Conservation (phyloP, 2,113 vertebrate species). For the Copsychus sechellarum region DNA sequence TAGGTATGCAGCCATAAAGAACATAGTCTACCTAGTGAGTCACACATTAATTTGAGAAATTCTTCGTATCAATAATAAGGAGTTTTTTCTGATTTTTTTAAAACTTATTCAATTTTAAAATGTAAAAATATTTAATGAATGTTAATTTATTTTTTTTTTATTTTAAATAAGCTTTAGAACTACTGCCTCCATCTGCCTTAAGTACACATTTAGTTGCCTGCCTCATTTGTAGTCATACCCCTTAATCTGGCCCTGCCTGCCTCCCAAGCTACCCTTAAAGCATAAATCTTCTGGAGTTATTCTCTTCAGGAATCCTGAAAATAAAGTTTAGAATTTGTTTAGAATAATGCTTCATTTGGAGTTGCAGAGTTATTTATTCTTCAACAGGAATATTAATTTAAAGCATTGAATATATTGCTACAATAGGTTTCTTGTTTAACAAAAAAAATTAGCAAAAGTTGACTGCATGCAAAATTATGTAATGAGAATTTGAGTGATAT, state of each 20-base stretch:
- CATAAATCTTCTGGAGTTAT: neutral
- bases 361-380: neutral
- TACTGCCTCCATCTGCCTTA: neutral
- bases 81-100: neutral
- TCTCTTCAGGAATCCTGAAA: neutral
- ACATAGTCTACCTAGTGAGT: neutral
- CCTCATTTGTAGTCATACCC: neutral
- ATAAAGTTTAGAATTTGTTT: neutral
- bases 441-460: neutral
- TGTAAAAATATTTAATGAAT: neutral
- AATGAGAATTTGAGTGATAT: fast-evolving
- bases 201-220: neutral
- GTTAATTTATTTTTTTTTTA: neutral
- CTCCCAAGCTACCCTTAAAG: neutral
- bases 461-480: neutral
- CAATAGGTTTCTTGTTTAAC: neutral
- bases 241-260: neutral
- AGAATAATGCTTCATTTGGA: neutral
- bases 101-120: neutral
- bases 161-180: neutral
- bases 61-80: neutral
- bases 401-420: neutral
- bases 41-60: neutral
- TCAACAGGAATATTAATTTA: neutral
- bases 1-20: neutral